phyloP scores from a whole-genome alignment of 2,888 invertebrate genomes.

The Phortica okadai region DNA sequence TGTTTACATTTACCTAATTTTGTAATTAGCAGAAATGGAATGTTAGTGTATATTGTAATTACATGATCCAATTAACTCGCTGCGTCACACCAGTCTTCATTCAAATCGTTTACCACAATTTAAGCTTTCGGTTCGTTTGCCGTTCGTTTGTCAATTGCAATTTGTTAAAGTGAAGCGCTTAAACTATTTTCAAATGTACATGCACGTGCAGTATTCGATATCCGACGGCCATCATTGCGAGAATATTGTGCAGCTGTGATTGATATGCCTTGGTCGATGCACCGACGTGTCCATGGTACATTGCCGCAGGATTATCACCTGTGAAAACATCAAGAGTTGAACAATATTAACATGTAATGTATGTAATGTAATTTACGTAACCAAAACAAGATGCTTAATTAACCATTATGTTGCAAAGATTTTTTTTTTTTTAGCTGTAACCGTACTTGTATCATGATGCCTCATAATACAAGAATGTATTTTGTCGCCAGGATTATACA shows the following conservation, averaged over 20 bases:
- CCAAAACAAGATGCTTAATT: conserved; percentile 13
- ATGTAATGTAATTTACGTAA: conserved; percentile 8
- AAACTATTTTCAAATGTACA: conserved; percentile 70
- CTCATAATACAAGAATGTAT: no score
- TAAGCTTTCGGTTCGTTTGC: neutral
- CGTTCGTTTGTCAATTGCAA: conserved; percentile 32
- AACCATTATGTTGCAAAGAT: neutral
- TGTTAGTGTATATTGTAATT: neutral
- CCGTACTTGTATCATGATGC: neutral
- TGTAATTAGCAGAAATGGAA: conserved; percentile 20
- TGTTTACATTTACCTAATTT: conserved; percentile 40
- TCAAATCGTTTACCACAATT: neutral
- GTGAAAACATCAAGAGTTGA: conserved; percentile 68
- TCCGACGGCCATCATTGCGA: conserved; percentile 69
- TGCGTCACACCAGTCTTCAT: no score
- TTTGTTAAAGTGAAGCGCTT: conserved; percentile 38
- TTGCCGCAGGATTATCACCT: conserved; percentile 90
- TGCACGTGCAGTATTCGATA: conserved; percentile 72
- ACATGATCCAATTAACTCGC: conserved; percentile 24
- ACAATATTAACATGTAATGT: neutral
- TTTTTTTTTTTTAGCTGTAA: no score
- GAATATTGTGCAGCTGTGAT: conserved; percentile 71
- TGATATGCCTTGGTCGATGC: conserved; percentile 76
- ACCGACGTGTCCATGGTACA: conserved; percentile 80
- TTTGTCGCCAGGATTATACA: neutral